phyloP scores from a whole-genome alignment of 2,888 invertebrate genomes.

The Holacanthella duospinosa region DNA sequence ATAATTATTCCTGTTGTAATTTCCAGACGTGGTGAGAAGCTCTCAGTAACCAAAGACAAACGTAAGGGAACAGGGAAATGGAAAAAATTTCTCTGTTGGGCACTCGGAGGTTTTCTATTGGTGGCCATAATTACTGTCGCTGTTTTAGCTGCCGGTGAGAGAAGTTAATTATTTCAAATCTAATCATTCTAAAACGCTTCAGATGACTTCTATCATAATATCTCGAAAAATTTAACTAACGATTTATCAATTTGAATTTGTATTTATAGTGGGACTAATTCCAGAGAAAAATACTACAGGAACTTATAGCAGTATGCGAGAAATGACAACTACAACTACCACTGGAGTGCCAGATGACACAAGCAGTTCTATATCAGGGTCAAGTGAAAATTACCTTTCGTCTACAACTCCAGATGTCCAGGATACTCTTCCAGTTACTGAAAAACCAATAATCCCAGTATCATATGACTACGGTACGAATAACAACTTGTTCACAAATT shows the following conservation, averaged over 20 bases:
- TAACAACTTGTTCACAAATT: neutral
- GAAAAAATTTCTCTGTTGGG: constrained; percentile 58
- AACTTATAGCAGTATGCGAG: constrained; percentile 18
- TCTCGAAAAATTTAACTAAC: neutral
- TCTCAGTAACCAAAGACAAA: constrained; percentile 71
- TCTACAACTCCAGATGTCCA: no score
- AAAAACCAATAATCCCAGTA: constrained; percentile 12
- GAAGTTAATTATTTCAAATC: neutral
- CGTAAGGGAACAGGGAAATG: constrained; percentile 55
- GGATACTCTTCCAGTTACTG: no score
- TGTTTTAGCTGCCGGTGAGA: constrained; percentile 64
- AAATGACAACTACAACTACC: neutral
- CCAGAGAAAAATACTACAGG: constrained; percentile 25
- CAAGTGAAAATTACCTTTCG: no score
- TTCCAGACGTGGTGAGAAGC: constrained; percentile 63
- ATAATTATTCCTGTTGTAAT: constrained; percentile 21
- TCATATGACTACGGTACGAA: neutral
- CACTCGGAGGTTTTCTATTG: constrained; percentile 54
- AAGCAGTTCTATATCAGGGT: no score
- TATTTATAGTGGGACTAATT: constrained; percentile 31
- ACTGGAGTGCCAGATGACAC: neutral
- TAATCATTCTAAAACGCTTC: no score
- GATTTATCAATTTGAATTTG: neutral
- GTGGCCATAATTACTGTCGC: constrained; percentile 58
- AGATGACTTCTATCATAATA: neutral